Conservation (phyloP, 1,140 invertebrate species). For the Brachionus sp. region DNA sequence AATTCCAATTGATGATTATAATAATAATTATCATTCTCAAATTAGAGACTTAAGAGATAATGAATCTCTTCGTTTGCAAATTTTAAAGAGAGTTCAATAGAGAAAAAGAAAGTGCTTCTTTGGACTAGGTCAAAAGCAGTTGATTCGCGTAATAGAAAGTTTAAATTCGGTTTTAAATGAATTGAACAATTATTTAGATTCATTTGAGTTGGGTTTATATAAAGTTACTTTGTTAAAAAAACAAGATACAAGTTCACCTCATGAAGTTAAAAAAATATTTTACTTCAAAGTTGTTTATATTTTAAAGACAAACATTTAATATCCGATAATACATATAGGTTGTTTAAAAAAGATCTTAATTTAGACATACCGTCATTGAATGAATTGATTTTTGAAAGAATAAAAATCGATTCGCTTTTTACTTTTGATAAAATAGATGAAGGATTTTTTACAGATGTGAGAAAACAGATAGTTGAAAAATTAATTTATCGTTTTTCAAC, state of each 20-base stretch:
- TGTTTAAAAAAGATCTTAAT: not conserved
- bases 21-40: not conserved
- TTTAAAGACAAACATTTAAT: slow-evolving; percentile 7
- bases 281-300: not conserved
- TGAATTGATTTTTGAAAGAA: not conserved
- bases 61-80: not conserved
- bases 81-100: not conserved
- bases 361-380: not conserved
- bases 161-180: not conserved
- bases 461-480: not conserved
- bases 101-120: not conserved
- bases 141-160: not conserved
- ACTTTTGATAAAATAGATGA: not conserved
- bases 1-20: not conserved
- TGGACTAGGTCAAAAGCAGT: not conserved
- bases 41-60: not conserved
- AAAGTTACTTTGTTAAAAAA: not conserved
- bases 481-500: not conserved
- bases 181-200: not conserved
- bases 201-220: not conserved
- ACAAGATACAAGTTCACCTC: not conserved
- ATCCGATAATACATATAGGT: not conserved
- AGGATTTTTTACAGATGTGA: not conserved
- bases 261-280: not conserved
- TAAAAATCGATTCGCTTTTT: not conserved